These are phyloP conservation scores for Oceanodroma leucorhoa DNA, from an alignment of 2,797 vertebrate genomes.

Conservation along the genomic window DNA sequence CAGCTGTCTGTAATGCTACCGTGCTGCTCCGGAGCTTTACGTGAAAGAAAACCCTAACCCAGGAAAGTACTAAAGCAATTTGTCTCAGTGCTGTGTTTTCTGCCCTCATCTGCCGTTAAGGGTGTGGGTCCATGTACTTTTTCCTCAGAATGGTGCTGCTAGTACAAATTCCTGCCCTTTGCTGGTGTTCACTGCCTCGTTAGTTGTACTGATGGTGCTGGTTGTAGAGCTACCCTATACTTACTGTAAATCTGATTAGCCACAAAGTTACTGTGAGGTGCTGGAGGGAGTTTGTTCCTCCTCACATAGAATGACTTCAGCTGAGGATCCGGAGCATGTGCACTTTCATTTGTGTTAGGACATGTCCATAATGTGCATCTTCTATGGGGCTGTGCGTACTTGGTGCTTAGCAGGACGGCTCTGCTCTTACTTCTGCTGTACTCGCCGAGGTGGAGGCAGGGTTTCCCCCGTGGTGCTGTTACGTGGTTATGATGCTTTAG, in stretches of 20 bases:
- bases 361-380: background rate
- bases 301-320: background rate
- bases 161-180: background rate
- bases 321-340: background rate
- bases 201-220: background rate
- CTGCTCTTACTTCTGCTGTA: background rate
- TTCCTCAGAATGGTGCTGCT: background rate
- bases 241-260: background rate
- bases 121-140: fast-evolving
- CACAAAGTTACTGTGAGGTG: background rate
- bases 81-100: background rate
- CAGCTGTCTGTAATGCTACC: background rate
- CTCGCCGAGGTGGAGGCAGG: background rate
- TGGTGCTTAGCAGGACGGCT: background rate
- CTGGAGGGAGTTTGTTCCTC: background rate
- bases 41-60: background rate
- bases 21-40: background rate
- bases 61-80: background rate
- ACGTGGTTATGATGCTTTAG: background rate
- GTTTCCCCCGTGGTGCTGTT: background rate
- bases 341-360: background rate
- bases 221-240: background rate
- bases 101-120: background rate
- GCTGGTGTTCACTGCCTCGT: fast-evolving
- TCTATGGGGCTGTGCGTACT: background rate